Percentiles rank a stretch among this genome's conserved stretches.
phyloP scores from a whole-genome alignment of 2,888 invertebrate genomes.

The Tachystola acroxantha region DNA sequence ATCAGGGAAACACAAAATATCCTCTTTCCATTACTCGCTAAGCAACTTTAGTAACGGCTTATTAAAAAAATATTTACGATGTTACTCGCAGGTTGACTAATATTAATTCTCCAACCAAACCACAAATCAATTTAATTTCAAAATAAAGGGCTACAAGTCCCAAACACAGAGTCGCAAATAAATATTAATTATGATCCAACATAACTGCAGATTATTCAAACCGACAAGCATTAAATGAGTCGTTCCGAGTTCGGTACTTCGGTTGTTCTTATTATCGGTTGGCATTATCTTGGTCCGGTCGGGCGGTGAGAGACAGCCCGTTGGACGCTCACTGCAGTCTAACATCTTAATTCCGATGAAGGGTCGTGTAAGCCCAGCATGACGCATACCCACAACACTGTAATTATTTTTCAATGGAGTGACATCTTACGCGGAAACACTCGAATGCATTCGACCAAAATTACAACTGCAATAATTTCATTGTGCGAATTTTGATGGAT shows the following conservation, averaged over 20 bases:
- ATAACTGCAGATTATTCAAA: constrained; percentile 27
- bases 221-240: constrained; percentile 73
- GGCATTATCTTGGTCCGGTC: constrained; percentile 49
- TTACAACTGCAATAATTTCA: constrained; percentile 40
- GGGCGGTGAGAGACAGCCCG: constrained; percentile 56
- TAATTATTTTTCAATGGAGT: constrained; percentile 66
- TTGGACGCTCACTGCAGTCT: constrained; percentile 43
- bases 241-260: constrained; percentile 42
- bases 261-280: constrained; percentile 58
- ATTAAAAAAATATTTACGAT: too few species aligned
- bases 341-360: constrained; percentile 69
- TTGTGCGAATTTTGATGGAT: constrained; percentile 19
- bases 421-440: constrained; percentile 55
- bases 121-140: background rate
- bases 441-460: constrained; percentile 29
- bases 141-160: background rate
- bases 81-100: too few species aligned
- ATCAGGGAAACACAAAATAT: too few species aligned
- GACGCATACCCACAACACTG: constrained; percentile 52
- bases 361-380: constrained; percentile 68
- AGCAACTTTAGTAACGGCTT: too few species aligned
- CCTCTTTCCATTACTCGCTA: too few species aligned
- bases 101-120: too few species aligned
- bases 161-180: background rate
- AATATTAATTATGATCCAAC: constrained; percentile 9